These are phyloP conservation scores for Tuberolachnus salignus DNA, from an alignment of 2,888 invertebrate genomes.

Conservation along the genomic window DNA sequence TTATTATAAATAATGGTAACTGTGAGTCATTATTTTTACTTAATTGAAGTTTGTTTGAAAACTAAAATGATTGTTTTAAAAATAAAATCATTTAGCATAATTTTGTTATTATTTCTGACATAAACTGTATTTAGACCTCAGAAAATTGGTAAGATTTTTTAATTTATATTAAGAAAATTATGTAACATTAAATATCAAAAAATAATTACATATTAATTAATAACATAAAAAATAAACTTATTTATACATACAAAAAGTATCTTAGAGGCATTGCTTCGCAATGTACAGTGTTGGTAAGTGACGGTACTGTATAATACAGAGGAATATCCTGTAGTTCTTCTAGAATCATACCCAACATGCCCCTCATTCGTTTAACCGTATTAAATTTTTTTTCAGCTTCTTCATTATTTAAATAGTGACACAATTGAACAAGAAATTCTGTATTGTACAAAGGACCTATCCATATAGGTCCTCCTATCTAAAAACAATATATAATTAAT, in stretches of 20 bases:
- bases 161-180: too few species aligned
- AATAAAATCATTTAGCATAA: too few species aligned
- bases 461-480: conserved; percentile 96
- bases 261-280: conserved; percentile 74
- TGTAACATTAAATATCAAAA: too few species aligned
- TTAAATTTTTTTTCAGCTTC: conserved; percentile 65
- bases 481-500: conserved; percentile 58
- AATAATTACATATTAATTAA: neutral
- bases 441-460: conserved; percentile 81
- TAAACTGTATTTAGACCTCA: too few species aligned
- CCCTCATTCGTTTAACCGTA: conserved; percentile 78
- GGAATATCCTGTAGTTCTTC: conserved; percentile 87
- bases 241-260: conserved; percentile 68
- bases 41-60: too few species aligned
- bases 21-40: too few species aligned
- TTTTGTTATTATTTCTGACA: too few species aligned
- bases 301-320: conserved; percentile 84
- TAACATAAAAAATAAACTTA: conserved; percentile 5
- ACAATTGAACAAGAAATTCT: conserved; percentile 75
- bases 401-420: conserved; percentile 62
- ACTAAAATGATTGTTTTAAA: too few species aligned
- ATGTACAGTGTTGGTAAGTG: conserved; percentile 76
- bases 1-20: too few species aligned
- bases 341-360: conserved; percentile 78
- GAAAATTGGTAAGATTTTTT: too few species aligned